Evolutionary conservation across 2,113 vertebrate species (phyloP).

Genomic region (Lamprotornis superbus): DNA sequence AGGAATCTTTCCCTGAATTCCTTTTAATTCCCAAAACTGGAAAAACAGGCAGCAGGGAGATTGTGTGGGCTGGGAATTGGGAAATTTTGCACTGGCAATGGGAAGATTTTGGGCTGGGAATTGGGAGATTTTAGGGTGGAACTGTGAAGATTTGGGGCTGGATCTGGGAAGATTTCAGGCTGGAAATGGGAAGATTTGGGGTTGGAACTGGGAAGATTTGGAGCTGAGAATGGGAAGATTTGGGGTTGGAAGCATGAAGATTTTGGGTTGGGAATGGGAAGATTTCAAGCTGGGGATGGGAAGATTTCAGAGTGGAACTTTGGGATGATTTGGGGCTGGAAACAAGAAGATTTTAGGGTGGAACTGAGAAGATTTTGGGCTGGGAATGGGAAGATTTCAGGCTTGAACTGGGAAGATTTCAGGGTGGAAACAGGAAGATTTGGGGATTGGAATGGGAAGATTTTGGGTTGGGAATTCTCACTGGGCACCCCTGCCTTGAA

Average conservation of each 20-base stretch:
- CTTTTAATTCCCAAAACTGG: background rate
- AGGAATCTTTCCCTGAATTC: rapidly evolving
- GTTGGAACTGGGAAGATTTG: background rate
- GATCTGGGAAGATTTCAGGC: too few species aligned
- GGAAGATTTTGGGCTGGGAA: background rate
- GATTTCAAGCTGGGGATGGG: too few species aligned
- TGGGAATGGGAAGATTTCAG: rapidly evolving
- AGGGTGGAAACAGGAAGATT: background rate
- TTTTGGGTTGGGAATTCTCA: too few species aligned
- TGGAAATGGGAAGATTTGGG: background rate
- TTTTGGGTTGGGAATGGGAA: background rate
- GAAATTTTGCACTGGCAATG: background rate
- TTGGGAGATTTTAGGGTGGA: background rate
- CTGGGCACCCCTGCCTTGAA: too few species aligned
- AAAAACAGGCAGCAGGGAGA: background rate
- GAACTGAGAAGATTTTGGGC: rapidly evolving
- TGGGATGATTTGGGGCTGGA: rapidly evolving
- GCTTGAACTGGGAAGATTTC: rapidly evolving
- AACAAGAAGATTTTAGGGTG: too few species aligned
- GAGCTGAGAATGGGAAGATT: background rate
- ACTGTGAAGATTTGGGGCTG: rapidly evolving
- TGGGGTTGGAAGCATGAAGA: background rate
- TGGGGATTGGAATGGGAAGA: rapidly evolving
- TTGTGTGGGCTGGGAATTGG: rapidly evolving
- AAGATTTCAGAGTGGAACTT: background rate